Conservation (phyloP, 2,113 vertebrate genomes). For the Cacatua alba region DNA sequence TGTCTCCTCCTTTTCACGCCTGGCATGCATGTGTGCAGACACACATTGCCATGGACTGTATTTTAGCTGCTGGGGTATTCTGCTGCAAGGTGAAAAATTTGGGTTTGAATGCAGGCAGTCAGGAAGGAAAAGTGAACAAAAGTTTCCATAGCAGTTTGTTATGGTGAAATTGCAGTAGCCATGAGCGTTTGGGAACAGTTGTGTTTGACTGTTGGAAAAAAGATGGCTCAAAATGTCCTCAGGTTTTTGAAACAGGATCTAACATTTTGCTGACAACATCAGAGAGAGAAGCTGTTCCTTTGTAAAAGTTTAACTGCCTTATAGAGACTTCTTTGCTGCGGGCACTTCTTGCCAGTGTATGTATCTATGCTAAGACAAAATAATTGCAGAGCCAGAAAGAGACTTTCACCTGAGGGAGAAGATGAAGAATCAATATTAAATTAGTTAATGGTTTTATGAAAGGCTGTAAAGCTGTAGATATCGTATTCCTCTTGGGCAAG, state of each 20-base stretch:
- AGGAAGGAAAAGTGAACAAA: background rate
- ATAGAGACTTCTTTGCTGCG: background rate
- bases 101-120: background rate
- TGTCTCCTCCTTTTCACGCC: background rate
- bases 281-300: background rate
- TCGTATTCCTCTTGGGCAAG: background rate
- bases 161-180: background rate
- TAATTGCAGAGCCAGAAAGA: background rate
- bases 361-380: background rate
- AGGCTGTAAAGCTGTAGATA: background rate
- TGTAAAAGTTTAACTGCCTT: background rate
- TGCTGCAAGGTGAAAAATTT: background rate
- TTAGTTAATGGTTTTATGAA: background rate
- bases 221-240: background rate
- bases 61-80: background rate
- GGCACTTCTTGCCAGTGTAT: background rate
- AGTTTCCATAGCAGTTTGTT: background rate
- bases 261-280: accelerated
- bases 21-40: background rate
- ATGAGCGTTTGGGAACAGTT: background rate
- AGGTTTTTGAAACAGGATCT: background rate
- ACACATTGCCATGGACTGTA: background rate
- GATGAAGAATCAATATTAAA: background rate
- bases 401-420: background rate
- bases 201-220: background rate